Evolutionary conservation across 2,888 invertebrate genomes (phyloP).

Genomic region (Muschampia plurimacula): DNA sequence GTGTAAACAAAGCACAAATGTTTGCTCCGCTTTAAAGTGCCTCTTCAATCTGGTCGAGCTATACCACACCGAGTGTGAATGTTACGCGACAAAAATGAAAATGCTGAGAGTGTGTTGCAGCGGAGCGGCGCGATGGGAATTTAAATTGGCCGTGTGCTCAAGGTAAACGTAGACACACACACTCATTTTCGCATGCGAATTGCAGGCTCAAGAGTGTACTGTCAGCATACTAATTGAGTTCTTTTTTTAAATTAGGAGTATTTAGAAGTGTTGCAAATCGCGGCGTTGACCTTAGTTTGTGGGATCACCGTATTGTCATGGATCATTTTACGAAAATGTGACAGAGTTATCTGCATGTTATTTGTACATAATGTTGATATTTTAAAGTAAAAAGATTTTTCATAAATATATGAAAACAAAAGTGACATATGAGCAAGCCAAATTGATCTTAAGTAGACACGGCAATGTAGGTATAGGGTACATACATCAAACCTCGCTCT

Average conservation of each 20-base stretch:
- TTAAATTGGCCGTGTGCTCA: slow-evolving; percentile 52
- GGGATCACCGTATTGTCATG: slow-evolving; percentile 21
- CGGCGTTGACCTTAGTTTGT: slow-evolving; percentile 31
- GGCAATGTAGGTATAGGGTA: background rate
- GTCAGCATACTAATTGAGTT: slow-evolving; percentile 65
- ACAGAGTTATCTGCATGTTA: background rate
- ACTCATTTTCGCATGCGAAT: slow-evolving; percentile 59
- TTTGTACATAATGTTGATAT: background rate
- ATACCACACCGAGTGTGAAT: slow-evolving; percentile 43
- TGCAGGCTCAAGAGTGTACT: slow-evolving; percentile 59
- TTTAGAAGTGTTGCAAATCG: slow-evolving; percentile 43
- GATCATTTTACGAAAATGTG: background rate
- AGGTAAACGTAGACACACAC: slow-evolving; percentile 51
- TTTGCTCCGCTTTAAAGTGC: slow-evolving; percentile 36
- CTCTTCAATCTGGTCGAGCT: slow-evolving; percentile 47
- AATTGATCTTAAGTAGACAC: background rate
- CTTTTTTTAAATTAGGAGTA: slow-evolving; percentile 57
- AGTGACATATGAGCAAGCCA: too few relatives aligned
- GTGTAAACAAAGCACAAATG: slow-evolving; percentile 32
- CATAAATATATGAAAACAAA: too few relatives aligned
- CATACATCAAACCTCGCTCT: background rate
- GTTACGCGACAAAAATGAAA: slow-evolving; percentile 51
- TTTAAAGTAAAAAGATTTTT: too few relatives aligned
- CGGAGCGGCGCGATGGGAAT: slow-evolving; percentile 43
- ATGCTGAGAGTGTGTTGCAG: slow-evolving; percentile 38